Evolutionary conservation across 1,140 invertebrate genomes (phyloP), one percentile per base, ranked within the genome.

Genomic region (Tribolium madens): DNA sequence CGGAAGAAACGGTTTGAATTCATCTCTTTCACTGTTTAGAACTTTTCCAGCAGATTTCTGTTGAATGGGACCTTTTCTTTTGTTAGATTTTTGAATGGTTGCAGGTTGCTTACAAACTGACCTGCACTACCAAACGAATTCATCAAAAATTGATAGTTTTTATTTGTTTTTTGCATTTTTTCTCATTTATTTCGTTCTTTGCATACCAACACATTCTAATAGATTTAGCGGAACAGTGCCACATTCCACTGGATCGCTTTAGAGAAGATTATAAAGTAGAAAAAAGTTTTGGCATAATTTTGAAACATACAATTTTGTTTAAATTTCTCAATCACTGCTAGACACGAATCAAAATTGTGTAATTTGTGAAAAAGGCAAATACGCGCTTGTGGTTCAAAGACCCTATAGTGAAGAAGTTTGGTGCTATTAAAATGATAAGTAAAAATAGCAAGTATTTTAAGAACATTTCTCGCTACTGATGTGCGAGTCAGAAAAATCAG

Each of bases 401-500:
- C 52, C 52, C 18, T 14, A 52, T 4, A 52, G 3, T 52, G 50
- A 52, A 52, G 50, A 52, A 52, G 50, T 52, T n/a, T 52, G 12
- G 50, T 14, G 50, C 50, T 15, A 52, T 52, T 52, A 52, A 52
- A 52, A 52, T 52, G 50, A 52, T 52, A 52, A 52, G 50, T 52
- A 52, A 57, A 57, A 57, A 57, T 57, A 57, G 52, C 50, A 15
- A 52, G 52, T 57, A 21, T 57, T 57, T 57, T 57, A 57, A 57
- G 52, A 57, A 57, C 52, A 57, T 57, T 26, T 26, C 21, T 26
- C 21, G 52, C 52, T 18, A 57, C 52, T 57, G n/a, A 13, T n/a
- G 52, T 21, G 17, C 50, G 17, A 14, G 50, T 53, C 1, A 60
- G 21, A 64, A 64, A 64, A 64, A 64, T 31, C 57, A 9, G 10